A percentile compares a stretch with the other conserved stretches of the same genome.
phyloP scores from a whole-genome alignment of 2,797 vertebrate species.

The Eulemur albifrons region DNA sequence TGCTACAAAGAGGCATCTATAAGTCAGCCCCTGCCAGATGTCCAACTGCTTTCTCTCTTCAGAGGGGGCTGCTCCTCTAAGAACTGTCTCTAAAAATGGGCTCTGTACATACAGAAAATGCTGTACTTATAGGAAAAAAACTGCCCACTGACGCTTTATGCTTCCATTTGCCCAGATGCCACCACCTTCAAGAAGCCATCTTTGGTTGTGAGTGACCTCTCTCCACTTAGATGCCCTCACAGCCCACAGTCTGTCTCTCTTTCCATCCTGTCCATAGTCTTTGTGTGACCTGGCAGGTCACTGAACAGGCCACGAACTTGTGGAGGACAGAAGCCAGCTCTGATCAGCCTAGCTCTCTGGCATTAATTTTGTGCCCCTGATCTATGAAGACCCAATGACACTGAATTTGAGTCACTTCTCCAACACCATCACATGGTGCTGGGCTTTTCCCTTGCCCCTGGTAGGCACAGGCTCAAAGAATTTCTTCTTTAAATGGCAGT shows the following conservation, averaged over 20 bases:
- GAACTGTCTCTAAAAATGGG: constrained; percentile 50
- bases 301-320: background rate
- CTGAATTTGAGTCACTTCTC: background rate
- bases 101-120: background rate
- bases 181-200: background rate
- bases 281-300: background rate
- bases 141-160: background rate
- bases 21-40: constrained; percentile 74
- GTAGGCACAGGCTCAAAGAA: background rate
- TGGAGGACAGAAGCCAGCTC: background rate
- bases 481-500: constrained; percentile 28
- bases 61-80: constrained; percentile 53
- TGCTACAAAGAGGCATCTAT: constrained; percentile 76
- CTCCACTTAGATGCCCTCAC: background rate
- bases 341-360: constrained; percentile 26
- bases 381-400: background rate
- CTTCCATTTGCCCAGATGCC: background rate
- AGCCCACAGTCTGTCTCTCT: background rate
- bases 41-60: constrained; percentile 67
- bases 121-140: background rate
- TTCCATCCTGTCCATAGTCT: background rate
- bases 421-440: background rate
- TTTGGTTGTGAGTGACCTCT: background rate
- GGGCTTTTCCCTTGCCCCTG: background rate
- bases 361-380: background rate